Evolutionary conservation across 2,113 vertebrate species (phyloP).

Genomic region (Sciurus niger): DNA sequence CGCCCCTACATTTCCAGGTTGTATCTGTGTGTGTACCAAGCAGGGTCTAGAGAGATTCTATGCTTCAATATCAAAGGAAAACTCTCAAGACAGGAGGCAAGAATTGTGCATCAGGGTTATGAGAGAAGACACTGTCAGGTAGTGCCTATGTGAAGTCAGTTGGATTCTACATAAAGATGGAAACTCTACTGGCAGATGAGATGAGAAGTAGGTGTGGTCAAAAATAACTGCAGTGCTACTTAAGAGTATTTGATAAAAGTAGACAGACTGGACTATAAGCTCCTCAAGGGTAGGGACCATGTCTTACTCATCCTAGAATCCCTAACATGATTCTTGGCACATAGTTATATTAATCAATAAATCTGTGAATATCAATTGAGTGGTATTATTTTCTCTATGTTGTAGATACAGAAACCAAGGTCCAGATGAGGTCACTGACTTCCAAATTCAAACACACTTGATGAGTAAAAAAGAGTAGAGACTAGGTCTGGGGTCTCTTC

Average conservation of each 20-base stretch:
- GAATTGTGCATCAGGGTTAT: not conserved
- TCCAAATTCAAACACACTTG: not conserved
- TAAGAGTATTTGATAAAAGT: not conserved
- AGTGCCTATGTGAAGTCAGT: not conserved
- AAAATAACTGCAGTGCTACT: not conserved
- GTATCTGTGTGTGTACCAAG: not conserved
- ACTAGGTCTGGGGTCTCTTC: not conserved
- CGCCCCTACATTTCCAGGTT: not conserved
- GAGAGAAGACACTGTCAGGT: not conserved
- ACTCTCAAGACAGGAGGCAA: not conserved
- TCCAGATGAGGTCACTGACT: not conserved
- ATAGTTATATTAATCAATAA: conserved; percentile 13
- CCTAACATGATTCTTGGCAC: not conserved
- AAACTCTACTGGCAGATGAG: not conserved
- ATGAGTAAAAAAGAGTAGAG: not conserved
- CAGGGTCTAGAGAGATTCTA: not conserved
- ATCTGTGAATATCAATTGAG: not conserved
- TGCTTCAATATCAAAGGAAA: not conserved
- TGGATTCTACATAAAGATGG: not conserved
- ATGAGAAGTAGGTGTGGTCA: not conserved
- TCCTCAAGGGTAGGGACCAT: not conserved
- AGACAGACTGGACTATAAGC: not conserved
- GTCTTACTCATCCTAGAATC: not conserved
- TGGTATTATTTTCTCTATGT: not conserved
- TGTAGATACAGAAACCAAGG: not conserved